Evolutionary conservation across 2,797 vertebrate species (phyloP).

Genomic region (Melanotaenia boesemani): DNA sequence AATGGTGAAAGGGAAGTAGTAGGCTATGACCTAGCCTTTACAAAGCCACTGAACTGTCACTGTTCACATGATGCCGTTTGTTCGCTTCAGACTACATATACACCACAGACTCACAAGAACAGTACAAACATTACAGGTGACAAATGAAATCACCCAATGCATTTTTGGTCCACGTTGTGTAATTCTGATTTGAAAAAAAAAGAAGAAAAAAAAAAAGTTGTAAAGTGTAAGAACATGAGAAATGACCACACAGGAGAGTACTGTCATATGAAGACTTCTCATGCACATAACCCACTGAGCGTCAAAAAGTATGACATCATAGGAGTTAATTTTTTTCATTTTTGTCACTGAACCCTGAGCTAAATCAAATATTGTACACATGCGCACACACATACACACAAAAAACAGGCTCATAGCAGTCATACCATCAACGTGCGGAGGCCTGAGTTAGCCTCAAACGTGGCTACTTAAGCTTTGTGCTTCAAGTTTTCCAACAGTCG

Average conservation of each 20-base stretch:
- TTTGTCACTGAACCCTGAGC: conserved; percentile 85
- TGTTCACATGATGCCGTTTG: conserved; percentile 18
- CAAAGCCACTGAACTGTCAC: conserved; percentile 41
- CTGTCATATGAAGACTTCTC: conserved; percentile 35
- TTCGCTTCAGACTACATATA: conserved; percentile 37
- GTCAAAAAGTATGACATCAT: conserved; percentile 79
- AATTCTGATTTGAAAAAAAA: conserved; percentile 26
- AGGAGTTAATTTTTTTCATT: conserved; percentile 66
- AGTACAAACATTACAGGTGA: conserved; percentile 47
- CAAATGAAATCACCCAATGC: conserved; percentile 36
- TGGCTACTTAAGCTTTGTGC: conserved; percentile 40
- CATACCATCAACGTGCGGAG: conserved; percentile 42
- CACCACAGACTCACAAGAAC: conserved; percentile 45
- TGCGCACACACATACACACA: conserved; percentile 29
- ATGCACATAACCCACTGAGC: conserved; percentile 61
- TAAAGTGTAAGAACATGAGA: conserved; percentile 8
- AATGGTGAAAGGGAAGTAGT: conserved; percentile 34
- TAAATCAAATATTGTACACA: conserved; percentile 72
- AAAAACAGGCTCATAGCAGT: conserved; percentile 57
- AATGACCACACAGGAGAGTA: conserved; percentile 44
- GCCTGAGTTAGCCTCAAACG: conserved; percentile 76
- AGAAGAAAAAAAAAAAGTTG: conserved; percentile 25
- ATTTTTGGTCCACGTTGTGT: conserved; percentile 79
- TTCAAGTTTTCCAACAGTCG: conserved; percentile 45
- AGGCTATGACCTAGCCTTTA: conserved; percentile 31